Evolutionary conservation across 2,888 invertebrate species (phyloP).

Genomic region (Crepidodera aurea): DNA sequence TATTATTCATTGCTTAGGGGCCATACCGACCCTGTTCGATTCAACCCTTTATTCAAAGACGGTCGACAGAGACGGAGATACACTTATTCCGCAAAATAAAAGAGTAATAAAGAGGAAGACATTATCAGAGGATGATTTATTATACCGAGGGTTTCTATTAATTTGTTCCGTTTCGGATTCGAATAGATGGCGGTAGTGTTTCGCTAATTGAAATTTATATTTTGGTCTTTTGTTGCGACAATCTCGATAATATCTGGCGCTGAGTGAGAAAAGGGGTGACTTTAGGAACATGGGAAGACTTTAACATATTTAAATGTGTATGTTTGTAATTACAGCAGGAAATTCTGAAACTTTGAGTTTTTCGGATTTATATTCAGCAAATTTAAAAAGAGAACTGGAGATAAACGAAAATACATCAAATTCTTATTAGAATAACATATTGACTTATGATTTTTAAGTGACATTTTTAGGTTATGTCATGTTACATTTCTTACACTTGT

Average conservation of each 20-base stretch:
- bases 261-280: too few species aligned
- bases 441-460: too few species aligned
- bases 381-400: too few species aligned
- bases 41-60: constrained; percentile 52
- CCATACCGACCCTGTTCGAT: neutral
- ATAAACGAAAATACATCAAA: too few species aligned
- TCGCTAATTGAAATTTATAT: constrained; percentile 36
- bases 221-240: constrained; percentile 15
- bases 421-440: too few species aligned
- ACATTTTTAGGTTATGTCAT: too few species aligned
- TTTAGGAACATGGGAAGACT: too few species aligned
- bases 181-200: constrained; percentile 33
- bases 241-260: constrained; percentile 13
- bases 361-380: too few species aligned
- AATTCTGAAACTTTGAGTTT: too few species aligned
- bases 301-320: too few species aligned
- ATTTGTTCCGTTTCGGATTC: constrained; percentile 46
- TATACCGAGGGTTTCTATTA: constrained; percentile 42
- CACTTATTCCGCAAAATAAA: constrained; percentile 38
- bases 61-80: constrained; percentile 42
- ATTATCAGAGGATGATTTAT: constrained; percentile 46
- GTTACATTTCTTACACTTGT: too few species aligned
- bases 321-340: too few species aligned
- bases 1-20: neutral
- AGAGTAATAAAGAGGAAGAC: constrained; percentile 41